Evolutionary conservation across 2,888 invertebrate genomes (phyloP).

Genomic region (Eremobia ochroleuca): DNA sequence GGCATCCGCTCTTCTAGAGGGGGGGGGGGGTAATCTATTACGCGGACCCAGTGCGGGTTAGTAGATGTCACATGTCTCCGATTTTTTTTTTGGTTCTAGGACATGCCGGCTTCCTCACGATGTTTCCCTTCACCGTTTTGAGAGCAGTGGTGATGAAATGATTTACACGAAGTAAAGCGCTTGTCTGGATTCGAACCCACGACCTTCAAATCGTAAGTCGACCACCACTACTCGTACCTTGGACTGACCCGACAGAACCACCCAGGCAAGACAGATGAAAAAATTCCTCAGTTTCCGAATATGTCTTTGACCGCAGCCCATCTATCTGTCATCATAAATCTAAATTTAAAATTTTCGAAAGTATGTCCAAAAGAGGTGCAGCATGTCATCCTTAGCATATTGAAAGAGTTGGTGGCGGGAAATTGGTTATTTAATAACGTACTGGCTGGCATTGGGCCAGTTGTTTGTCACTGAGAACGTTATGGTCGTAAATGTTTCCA

Average conservation of each 20-base stretch:
- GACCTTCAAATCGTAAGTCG: background rate
- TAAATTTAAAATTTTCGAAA: conserved; percentile 25
- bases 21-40: too few species aligned
- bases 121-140: too few species aligned
- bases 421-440: conserved; percentile 59
- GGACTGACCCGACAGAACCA: background rate
- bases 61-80: too few species aligned
- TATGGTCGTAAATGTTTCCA: conserved; percentile 10
- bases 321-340: conserved; percentile 9
- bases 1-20: too few species aligned
- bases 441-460: conserved; percentile 50
- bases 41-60: too few species aligned
- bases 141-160: too few species aligned
- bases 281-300: background rate
- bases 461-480: conserved; percentile 37
- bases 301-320: background rate
- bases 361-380: conserved; percentile 27
- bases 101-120: too few species aligned
- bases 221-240: background rate
- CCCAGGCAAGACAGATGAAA: background rate
- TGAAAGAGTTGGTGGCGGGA: conserved; percentile 49
- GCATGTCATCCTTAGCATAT: conserved; percentile 56
- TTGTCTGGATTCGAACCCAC: background rate
- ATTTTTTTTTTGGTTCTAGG: background rate
- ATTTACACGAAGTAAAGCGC: too few species aligned